Evolutionary conservation across 2,888 invertebrate species (phyloP).

Genomic region (Agrochola macilenta): DNA sequence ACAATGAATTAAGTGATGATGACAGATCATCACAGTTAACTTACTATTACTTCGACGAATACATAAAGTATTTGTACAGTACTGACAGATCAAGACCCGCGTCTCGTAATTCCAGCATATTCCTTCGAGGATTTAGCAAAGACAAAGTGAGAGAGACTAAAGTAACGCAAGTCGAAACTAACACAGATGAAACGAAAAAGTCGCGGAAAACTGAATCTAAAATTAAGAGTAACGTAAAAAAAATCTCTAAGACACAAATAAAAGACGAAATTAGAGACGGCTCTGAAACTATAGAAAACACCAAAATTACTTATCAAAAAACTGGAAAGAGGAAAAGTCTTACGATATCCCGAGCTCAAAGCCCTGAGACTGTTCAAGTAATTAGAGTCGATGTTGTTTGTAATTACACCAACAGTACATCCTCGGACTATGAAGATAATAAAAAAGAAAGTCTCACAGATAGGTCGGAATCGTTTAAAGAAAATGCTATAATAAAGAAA

Average conservation of each 20-base stretch:
- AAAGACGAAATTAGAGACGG: conserved; percentile 63
- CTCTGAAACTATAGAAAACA: conserved; percentile 69
- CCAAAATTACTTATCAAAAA: conserved; percentile 81
- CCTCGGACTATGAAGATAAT: conserved; percentile 76
- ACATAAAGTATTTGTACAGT: conserved; percentile 81
- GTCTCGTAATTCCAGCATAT: conserved; percentile 81
- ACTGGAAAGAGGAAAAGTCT: conserved; percentile 85
- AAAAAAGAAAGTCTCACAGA: conserved; percentile 61
- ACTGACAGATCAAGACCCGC: conserved; percentile 80
- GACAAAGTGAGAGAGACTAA: conserved; percentile 75
- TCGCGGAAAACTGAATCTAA: conserved; percentile 66
- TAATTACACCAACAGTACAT: conserved; percentile 74
- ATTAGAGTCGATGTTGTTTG: conserved; percentile 88
- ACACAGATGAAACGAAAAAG: conserved; percentile 67
- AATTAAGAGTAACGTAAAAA: conserved; percentile 64
- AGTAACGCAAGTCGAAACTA: conserved; percentile 75
- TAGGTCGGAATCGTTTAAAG: conserved; percentile 60
- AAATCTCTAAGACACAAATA: conserved; percentile 50
- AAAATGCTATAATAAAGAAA: conserved; percentile 71
- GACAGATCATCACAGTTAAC: conserved; percentile 80
- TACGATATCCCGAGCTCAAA: conserved; percentile 85
- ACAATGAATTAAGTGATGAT: conserved; percentile 72
- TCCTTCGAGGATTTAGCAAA: conserved; percentile 71
- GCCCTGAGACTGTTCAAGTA: conserved; percentile 87
- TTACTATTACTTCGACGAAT: conserved; percentile 83